phyloP scores from a whole-genome alignment of 2,888 invertebrate genomes.

The Cataglyphis albicans region DNA sequence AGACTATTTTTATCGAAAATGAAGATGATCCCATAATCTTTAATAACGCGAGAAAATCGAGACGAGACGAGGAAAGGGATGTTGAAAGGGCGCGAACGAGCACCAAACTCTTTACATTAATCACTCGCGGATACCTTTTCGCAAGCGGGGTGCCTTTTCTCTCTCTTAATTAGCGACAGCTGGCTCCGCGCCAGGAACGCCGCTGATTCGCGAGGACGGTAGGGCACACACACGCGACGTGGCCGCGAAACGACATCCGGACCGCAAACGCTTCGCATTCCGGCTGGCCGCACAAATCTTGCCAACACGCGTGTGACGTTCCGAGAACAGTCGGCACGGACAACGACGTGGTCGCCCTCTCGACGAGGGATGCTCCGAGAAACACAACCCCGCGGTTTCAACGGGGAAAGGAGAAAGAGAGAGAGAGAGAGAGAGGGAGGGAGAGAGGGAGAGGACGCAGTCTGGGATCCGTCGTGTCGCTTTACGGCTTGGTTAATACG shows the following conservation, averaged over 20 bases:
- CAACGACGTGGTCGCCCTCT: constrained; percentile 59
- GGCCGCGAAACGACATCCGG: constrained; percentile 63
- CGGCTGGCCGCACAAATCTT: constrained; percentile 80
- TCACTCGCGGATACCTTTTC: constrained; percentile 50
- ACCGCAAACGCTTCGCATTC: constrained; percentile 80
- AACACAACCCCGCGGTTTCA: constrained; percentile 64
- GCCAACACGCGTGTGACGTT: constrained; percentile 75
- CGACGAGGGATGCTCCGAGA: constrained; percentile 63
- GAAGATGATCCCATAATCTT: constrained; percentile 14
- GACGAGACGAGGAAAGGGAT: constrained; percentile 15
- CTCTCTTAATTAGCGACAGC: constrained; percentile 69
- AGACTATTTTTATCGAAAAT: not conserved
- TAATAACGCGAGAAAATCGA: constrained; percentile 4
- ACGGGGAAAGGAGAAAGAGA: not conserved
- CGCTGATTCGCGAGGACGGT: constrained; percentile 49
- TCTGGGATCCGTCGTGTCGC: constrained; percentile 55
- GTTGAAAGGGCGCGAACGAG: constrained; percentile 17
- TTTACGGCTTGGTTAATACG: constrained; percentile 72
- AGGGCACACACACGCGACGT: constrained; percentile 38
- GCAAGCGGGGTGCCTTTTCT: constrained; percentile 47
- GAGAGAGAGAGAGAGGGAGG: not conserved
- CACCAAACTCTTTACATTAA: constrained; percentile 25
- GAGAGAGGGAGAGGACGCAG: constrained; percentile 30
- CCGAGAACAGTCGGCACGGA: constrained; percentile 62
- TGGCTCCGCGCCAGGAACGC: constrained; percentile 67